Conservation (phyloP, 1,140 invertebrate genomes). For the Lasioglossum albipes region DNA sequence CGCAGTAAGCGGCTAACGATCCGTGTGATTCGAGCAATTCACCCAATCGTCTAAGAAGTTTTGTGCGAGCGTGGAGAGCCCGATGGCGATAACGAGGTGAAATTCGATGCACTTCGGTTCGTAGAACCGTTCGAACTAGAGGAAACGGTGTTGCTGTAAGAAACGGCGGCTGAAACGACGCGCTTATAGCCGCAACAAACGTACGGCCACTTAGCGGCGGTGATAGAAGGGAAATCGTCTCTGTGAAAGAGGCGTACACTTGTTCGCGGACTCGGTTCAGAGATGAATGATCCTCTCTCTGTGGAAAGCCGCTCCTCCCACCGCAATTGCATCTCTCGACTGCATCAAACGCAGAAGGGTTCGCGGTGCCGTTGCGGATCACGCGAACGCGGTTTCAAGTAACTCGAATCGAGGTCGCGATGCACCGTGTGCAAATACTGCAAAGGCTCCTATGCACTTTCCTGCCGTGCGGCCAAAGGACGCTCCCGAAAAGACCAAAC, state of each 20-base stretch:
- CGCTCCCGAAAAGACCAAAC: too few relatives aligned
- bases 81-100: not conserved
- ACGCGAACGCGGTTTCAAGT: conserved; percentile 1
- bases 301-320: conserved; percentile 1
- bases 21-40: not conserved
- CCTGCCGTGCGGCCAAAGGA: too few relatives aligned
- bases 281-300: not conserved
- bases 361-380: not conserved
- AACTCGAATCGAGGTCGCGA: not conserved
- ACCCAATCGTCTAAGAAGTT: too few relatives aligned
- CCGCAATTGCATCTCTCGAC: not conserved
- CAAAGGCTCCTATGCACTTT: not conserved
- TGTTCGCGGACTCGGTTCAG: not conserved
- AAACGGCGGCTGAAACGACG: too few relatives aligned
- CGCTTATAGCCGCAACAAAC: not conserved
- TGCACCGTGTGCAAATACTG: not conserved
- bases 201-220: not conserved
- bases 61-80: not conserved
- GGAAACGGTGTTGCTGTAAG: not conserved
- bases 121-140: not conserved
- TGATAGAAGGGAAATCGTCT: not conserved
- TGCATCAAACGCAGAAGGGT: not conserved
- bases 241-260: not conserved
- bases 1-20: too few relatives aligned
- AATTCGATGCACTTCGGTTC: not conserved